Evolutionary conservation across 2,797 vertebrate species (phyloP), one percentile per base, ranked within the genome.

Genomic region (Tauraco hartlaubi): DNA sequence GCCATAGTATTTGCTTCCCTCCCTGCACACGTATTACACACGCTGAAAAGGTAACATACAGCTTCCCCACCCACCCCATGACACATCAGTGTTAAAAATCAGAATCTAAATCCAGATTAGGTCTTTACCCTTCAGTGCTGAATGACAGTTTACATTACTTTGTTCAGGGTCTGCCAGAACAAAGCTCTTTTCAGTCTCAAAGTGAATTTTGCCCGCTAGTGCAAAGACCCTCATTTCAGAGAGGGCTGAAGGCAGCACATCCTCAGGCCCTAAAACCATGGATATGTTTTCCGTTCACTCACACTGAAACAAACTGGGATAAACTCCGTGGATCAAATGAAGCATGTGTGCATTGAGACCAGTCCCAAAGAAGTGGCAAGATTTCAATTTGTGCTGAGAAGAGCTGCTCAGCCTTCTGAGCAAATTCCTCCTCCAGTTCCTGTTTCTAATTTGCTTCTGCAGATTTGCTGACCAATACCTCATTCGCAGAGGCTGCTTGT

Each of bases 101-200:
- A 69, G 59, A 86, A 76, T 31, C 44, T 55, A 88, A 44, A 84
- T 46, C 69, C 67, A 86, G 48, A 52, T 67, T 22, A 86, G 62
- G 31, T 16, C 59, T 81, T 75, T 55, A 58, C 39, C 39, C 21
- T 81, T 86, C 55, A 28, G 28, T 23, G 31, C 52, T 67, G n/a
- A 85, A 14, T 31, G 43, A 35, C 44, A 48, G 25, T 15, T 35
- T 61, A 52, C 39, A 28, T 51, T 16, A 23, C 28, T 26, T 49
- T 80, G 63, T 41, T 15, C 41, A 56, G 31, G 15, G 71, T 41
- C n/a, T 75, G 15, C 35, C 33, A 88, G 55, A 85, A 46, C 33
- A 76, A 77, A 80, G 75, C 18, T 15, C 23, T 73, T 51, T 43
- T 19, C 37, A 37, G 18, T 54, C 58, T 52, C 48, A 28, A 62